A percentile compares a stretch with the other conserved stretches of the same genome.
Evolutionary conservation across 2,797 vertebrate genomes (phyloP).

Genomic region (Prionace glauca): DNA sequence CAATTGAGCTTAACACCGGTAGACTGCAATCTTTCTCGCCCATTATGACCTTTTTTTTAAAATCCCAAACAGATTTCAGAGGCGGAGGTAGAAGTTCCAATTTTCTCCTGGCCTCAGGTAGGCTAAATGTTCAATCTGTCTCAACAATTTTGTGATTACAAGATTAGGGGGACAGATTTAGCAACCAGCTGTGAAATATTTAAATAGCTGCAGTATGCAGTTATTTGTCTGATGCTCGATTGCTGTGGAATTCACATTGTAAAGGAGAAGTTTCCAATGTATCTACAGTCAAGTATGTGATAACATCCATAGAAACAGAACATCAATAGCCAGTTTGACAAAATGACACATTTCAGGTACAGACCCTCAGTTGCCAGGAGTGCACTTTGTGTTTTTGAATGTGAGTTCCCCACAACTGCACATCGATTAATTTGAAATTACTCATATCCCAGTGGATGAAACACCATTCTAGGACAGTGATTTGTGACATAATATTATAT

Average conservation of each 20-base stretch:
- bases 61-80: no score
- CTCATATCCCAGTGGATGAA: not conserved
- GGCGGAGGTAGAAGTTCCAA: not conserved
- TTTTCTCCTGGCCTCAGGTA: not conserved
- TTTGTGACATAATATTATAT: not conserved
- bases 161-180: not conserved
- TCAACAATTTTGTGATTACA: not conserved
- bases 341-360: not conserved
- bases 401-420: not conserved
- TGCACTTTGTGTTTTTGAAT: not conserved
- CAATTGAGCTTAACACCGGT: no score
- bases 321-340: not conserved
- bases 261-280: not conserved
- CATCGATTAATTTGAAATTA: not conserved
- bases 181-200: not conserved
- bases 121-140: not conserved
- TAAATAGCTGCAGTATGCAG: not conserved
- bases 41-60: no score
- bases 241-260: not conserved
- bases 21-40: no score
- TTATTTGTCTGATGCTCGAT: not conserved
- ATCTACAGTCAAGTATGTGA: not conserved
- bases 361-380: not conserved
- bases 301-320: not conserved
- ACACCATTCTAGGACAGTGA: not conserved